Evolutionary conservation across 2,888 invertebrate species (phyloP), one percentile per base, ranked within the genome.

Genomic region (Leptinotarsa haldemani): DNA sequence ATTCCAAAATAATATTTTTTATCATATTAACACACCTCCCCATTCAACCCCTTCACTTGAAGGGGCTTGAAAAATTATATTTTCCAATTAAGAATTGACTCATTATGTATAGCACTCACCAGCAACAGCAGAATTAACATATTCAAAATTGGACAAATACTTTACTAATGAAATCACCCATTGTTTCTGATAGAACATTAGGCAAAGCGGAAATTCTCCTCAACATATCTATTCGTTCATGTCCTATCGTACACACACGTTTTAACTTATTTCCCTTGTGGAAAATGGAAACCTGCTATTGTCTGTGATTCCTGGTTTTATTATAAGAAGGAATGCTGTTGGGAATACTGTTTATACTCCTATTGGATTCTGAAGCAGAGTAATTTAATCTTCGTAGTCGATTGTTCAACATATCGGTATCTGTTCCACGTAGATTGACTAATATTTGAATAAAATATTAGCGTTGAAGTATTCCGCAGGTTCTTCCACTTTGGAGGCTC

Each of bases 211-310:
- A 9, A 30, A 12, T 61, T n/a, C 20, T 9, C 30, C 30, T 9
- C 30, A 61, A 40, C 61, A 61, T 4, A 61, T 61, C 61, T n/a
- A 30, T n/a, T 22, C 61, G 40, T 16, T n/a, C 30, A 40, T 40
- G 61, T 40, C 7, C n/a, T 40, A 61, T 40, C 12, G 61, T n/a
- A n/a, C 30, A 67, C 70, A 70, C 52, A 73, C 70, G 68, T 73
- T 69, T 71, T 65, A 71, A 75, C 52, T 69, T 69, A 75, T 73
- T 75, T 75, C 73, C 73, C 73, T 13, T 53, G 75, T 61, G 73
- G 25, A 71, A 47, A 68, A 70, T 75, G 50, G 52, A 30, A 52
- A 56, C 30, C 56, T 65, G 71, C 66, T 48, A 70, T 64, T 71
- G 46, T 58, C 69, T 65, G 50, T 50, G 65, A 69, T 64, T 64